Conservation (phyloP, 2,888 invertebrate genomes). For the Siphlonurus alternatus region DNA sequence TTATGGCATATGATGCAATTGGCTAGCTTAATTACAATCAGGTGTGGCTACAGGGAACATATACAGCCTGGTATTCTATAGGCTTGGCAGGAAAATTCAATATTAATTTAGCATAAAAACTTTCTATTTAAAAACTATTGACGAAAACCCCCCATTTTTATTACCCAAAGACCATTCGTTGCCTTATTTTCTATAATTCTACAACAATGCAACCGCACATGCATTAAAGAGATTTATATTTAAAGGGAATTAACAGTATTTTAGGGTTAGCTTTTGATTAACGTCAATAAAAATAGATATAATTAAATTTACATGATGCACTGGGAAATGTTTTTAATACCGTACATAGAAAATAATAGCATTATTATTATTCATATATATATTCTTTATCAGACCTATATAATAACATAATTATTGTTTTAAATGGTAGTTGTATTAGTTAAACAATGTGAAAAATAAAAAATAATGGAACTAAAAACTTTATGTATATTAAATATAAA, state of each 20-base stretch:
- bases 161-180: neutral
- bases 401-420: neutral
- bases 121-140: neutral
- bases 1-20: neutral
- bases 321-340: neutral
- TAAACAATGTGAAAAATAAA: neutral
- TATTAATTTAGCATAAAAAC: neutral
- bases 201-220: constrained; percentile 1
- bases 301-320: neutral
- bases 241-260: neutral
- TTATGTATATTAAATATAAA: no score
- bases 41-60: neutral
- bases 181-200: neutral
- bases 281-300: neutral
- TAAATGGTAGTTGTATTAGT: neutral
- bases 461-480: no score
- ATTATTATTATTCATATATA: neutral
- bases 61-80: no score
- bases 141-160: neutral
- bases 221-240: neutral
- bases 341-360: neutral
- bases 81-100: neutral
- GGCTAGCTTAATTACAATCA: neutral
- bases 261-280: neutral
- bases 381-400: neutral